These are phyloP conservation scores for Peromyscus eremicus DNA, from an alignment of 2,797 vertebrate species.

Conservation along the genomic window DNA sequence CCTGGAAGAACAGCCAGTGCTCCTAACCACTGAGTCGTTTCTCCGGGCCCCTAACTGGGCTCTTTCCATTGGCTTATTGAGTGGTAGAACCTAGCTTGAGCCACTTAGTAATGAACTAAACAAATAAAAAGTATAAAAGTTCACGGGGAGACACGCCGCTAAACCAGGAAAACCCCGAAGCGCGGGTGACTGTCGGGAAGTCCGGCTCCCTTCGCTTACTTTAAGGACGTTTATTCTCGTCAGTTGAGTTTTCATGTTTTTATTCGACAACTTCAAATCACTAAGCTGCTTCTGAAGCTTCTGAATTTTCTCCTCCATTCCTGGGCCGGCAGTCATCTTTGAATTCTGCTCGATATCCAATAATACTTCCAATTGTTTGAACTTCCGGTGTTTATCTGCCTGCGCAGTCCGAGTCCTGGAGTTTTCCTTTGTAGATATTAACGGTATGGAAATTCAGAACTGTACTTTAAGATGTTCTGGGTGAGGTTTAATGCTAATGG, in stretches of 20 bases:
- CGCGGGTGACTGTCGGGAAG: constrained; percentile 34
- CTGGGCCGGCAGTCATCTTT: constrained; percentile 69
- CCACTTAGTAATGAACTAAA: not conserved
- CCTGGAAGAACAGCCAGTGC: not conserved
- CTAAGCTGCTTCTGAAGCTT: constrained; percentile 84
- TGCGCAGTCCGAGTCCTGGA: constrained; percentile 66
- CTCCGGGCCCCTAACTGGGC: not conserved
- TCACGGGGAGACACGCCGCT: not conserved
- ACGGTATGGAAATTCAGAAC: constrained; percentile 31
- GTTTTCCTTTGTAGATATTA: constrained; percentile 76
- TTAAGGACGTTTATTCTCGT: constrained; percentile 82
- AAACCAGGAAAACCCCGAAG: constrained; percentile 15
- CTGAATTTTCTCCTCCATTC: constrained; percentile 76
- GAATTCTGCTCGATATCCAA: constrained; percentile 74
- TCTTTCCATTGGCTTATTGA: not conserved
- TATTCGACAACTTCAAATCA: constrained; percentile 82
- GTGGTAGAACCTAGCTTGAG: not conserved
- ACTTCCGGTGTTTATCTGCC: constrained; percentile 57
- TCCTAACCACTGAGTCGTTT: not conserved
- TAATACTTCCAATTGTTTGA: constrained; percentile 70
- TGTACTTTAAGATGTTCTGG: constrained; percentile 6
- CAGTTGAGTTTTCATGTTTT: constrained; percentile 82
- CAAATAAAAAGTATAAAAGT: not conserved
- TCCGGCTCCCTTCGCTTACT: constrained; percentile 76
- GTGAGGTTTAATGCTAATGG: constrained; percentile 4